Conservation (phyloP, 2,797 vertebrate species). For the Hyperoplus lanceolatus region DNA sequence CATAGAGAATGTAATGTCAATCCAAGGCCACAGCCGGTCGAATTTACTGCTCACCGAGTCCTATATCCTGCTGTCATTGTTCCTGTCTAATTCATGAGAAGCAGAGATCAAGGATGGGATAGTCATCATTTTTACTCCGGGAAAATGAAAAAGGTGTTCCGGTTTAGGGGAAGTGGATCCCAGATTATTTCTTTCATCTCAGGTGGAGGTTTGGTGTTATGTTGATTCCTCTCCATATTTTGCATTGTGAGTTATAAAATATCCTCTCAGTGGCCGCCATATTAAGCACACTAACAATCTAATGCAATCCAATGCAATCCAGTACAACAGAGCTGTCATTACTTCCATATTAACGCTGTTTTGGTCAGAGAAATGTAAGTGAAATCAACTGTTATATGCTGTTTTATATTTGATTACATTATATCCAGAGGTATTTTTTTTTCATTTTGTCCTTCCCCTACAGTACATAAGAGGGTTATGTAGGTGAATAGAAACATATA, state of each 20-base stretch:
- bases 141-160: slow-evolving; percentile 32
- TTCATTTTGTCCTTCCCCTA: too few species aligned
- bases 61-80: slow-evolving; percentile 74
- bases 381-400: not conserved
- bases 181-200: slow-evolving; percentile 15
- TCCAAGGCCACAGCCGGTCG: slow-evolving; percentile 75
- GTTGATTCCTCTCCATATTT: not conserved
- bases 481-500: not conserved
- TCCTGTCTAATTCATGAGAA: slow-evolving; percentile 73
- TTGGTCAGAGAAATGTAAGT: too few species aligned
- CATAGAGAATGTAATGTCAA: slow-evolving; percentile 78
- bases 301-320: not conserved
- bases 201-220: not conserved
- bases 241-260: not conserved
- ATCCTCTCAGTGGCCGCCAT: not conserved
- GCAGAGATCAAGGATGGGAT: slow-evolving; percentile 55
- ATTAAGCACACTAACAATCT: not conserved
- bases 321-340: not conserved
- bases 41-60: slow-evolving; percentile 73
- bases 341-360: too few species aligned
- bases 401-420: not conserved
- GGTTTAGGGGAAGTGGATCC: slow-evolving; percentile 36
- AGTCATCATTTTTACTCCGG: slow-evolving; percentile 47
- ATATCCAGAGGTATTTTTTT: not conserved
- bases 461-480: not conserved